Base-by-base conservation (phyloP, 2,888 invertebrate species). In the Plutella xylostella region DNA sequence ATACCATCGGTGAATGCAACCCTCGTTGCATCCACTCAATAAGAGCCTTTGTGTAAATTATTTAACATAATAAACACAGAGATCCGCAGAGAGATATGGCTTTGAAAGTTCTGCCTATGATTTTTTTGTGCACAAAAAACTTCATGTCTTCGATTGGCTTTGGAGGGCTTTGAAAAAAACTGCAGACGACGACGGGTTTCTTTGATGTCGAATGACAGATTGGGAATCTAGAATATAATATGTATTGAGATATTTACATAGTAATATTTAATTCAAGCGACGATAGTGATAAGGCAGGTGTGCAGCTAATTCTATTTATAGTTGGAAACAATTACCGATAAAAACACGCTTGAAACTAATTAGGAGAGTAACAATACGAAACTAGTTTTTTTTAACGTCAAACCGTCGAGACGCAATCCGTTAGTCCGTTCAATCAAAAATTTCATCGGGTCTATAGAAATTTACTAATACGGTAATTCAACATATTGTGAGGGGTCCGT, bases 391-490 rank as follows among this genome's bases (percentile, higher is more conserved):
- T n/a, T n/a, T n/a, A n/a, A n/a, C 58, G 58, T 45, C 58, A 64
- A 69, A 74, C 82, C 82, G 82, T 82, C 82, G 74, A 63, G 69
- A 65, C 58, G 61, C 71, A 75, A 80, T 80, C 79, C 82, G 77
- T 79, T 82, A 70, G 67, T 48, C 51, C 61, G 71, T 71, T 68
- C 79, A 79, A 82, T 82, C 82, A 76, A 78, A 78, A 80, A 77
- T 68, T 79, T 79, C 82, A 78, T 80, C 78, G 71, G 56, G 59
- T 65, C 79, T 69, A 70, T 79, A 72, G 70, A 80, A 78, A 72
- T 78, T 64, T 61, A 72, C 79, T 82, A 83, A 82, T 82, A 80
- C 80, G 75, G 70, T 80, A 82, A 80, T 82, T 76, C 76, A 72
- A 75, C 72, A 78, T 80, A 78, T 79, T 82, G 80, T 72, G 68